These are phyloP conservation scores for Parotocinclus haroldoi DNA, from an alignment of 2,797 vertebrate species.

Conservation along the genomic window DNA sequence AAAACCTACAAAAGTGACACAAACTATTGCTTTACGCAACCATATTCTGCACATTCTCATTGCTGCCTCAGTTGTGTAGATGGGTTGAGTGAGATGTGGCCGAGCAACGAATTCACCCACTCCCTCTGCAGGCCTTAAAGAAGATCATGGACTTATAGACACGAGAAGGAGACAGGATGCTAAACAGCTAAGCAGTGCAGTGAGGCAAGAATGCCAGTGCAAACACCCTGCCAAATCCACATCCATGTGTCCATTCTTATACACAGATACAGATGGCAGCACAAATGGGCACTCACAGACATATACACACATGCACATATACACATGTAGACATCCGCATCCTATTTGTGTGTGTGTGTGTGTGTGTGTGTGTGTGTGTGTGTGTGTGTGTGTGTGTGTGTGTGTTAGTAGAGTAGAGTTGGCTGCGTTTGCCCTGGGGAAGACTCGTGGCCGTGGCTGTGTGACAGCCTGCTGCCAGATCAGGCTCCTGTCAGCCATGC, in stretches of 20 bases:
- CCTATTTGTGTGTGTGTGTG: slow-evolving; percentile 40
- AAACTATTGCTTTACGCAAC: slow-evolving; percentile 42
- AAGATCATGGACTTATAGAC: slow-evolving; percentile 18
- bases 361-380: slow-evolving; percentile 39
- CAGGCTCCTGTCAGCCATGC: slow-evolving; percentile 69
- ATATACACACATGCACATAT: no score
- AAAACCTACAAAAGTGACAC: slow-evolving; percentile 45
- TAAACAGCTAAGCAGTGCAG: slow-evolving; percentile 27
- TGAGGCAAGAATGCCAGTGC: slow-evolving; percentile 20
- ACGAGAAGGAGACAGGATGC: slow-evolving; percentile 11
- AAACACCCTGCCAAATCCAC: slow-evolving; percentile 36
- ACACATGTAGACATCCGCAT: background rate
- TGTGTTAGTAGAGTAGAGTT: slow-evolving; percentile 45
- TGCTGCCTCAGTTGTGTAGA: background rate
- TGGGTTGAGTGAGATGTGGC: background rate
- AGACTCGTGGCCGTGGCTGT: slow-evolving; percentile 48
- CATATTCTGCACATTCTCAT: slow-evolving; percentile 14
- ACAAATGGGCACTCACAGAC: slow-evolving; percentile 27
- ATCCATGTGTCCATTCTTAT: slow-evolving; percentile 29
- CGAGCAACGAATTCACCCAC: slow-evolving; percentile 42
- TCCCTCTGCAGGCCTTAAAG: slow-evolving; percentile 33
- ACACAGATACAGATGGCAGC: slow-evolving; percentile 40
- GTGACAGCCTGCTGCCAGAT: slow-evolving; percentile 70
- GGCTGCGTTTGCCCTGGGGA: slow-evolving; percentile 51
- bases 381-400: slow-evolving; percentile 40